Evolutionary conservation across 2,888 invertebrate genomes (phyloP).

Genomic region (Mesopsocus fuscifrons): DNA sequence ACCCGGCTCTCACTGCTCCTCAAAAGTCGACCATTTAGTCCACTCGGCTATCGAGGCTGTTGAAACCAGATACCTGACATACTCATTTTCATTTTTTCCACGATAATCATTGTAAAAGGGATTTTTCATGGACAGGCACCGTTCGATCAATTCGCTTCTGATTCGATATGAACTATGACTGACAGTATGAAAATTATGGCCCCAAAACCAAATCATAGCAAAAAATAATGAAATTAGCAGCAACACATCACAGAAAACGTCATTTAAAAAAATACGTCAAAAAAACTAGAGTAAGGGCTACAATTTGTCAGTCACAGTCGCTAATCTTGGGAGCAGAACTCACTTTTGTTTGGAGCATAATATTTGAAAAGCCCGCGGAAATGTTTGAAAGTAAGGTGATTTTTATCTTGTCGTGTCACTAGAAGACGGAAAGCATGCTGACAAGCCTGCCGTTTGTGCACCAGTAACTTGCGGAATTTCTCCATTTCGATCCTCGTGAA

Average conservation of each 20-base stretch:
- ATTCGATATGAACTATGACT: too few species aligned
- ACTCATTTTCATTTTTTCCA: neutral
- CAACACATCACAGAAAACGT: too few species aligned
- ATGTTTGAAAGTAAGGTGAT: conserved; percentile 46
- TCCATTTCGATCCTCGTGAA: conserved; percentile 72
- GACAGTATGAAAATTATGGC: too few species aligned
- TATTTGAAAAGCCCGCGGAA: conserved; percentile 65
- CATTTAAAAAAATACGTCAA: conserved; percentile 9
- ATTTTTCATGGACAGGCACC: too few species aligned
- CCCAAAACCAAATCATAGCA: too few species aligned
- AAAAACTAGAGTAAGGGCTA: neutral
- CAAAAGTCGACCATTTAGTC: too few species aligned
- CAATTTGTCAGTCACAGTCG: too few species aligned
- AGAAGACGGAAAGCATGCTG: conserved; percentile 62
- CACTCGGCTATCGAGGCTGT: too few species aligned
- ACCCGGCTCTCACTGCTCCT: too few species aligned
- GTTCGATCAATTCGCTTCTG: too few species aligned
- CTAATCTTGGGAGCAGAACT: conserved; percentile 20
- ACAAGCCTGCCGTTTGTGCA: conserved; percentile 66
- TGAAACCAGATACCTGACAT: neutral
- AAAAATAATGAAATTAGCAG: too few species aligned
- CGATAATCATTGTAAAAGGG: too few species aligned
- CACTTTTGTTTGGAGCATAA: conserved; percentile 52
- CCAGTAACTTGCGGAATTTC: conserved; percentile 61
- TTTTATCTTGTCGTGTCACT: conserved; percentile 54